phyloP scores from a whole-genome alignment of 2,113 vertebrate genomes.

The Rafetus swinhoei region DNA sequence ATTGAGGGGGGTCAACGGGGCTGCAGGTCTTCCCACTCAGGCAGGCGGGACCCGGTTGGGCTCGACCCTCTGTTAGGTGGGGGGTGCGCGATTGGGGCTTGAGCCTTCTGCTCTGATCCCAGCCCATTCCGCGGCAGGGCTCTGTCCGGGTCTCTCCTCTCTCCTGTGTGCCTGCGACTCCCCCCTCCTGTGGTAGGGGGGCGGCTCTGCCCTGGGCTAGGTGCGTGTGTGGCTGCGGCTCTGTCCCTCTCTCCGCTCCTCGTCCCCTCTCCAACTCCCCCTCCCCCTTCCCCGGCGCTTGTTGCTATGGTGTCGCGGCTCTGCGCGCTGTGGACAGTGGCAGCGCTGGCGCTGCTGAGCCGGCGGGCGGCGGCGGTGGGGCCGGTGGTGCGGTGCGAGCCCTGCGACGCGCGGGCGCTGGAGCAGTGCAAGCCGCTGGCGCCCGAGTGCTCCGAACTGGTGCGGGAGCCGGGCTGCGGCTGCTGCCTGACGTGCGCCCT shows the following conservation, averaged over 20 bases:
- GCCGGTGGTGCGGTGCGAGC: slow-evolving; percentile 90
- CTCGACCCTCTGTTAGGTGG: neutral
- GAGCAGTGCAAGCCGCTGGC: slow-evolving; percentile 86
- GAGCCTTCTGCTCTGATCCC: no score
- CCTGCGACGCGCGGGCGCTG: slow-evolving; percentile 85
- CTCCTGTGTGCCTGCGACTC: no score
- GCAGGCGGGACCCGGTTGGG: neutral
- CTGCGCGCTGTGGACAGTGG: slow-evolving; percentile 78
- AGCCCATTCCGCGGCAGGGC: no score
- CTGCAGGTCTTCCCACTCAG: neutral
- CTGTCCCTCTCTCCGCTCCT: neutral
- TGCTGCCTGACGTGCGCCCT: slow-evolving; percentile 94
- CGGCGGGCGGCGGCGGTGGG: slow-evolving; percentile 81
- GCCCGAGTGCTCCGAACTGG: slow-evolving; percentile 84
- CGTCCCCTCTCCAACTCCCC: neutral
- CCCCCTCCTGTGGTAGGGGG: neutral
- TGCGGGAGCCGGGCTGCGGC: slow-evolving; percentile 92
- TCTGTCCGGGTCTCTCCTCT: neutral
- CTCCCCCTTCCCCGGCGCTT: slow-evolving; percentile 1
- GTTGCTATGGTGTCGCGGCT: slow-evolving; percentile 83
- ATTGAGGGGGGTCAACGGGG: neutral
- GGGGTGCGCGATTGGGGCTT: no score
- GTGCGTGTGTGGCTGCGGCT: neutral
- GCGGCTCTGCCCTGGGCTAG: neutral
- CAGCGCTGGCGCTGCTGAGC: slow-evolving; percentile 83